A percentile compares a stretch with the other conserved stretches of the same genome.
phyloP scores from a whole-genome alignment of 2,113 vertebrate species.

The Ellobius talpinus region DNA sequence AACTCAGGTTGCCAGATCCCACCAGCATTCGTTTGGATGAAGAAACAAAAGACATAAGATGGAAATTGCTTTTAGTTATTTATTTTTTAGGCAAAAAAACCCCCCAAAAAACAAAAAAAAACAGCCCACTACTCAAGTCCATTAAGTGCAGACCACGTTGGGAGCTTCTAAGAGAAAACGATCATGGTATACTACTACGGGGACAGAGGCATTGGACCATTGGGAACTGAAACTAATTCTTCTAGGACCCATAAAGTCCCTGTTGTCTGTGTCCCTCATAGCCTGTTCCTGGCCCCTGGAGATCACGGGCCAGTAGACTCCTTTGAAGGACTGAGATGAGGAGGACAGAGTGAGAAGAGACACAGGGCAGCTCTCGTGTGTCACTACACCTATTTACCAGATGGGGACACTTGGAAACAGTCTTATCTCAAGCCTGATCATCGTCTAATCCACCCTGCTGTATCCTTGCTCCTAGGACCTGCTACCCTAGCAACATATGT shows the following conservation, averaged over 20 bases:
- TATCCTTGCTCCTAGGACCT: not conserved
- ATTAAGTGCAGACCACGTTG: constrained; percentile 51
- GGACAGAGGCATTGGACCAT: constrained; percentile 22
- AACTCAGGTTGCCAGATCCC: constrained; percentile 88
- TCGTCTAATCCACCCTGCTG: not conserved
- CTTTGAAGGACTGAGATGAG: not conserved
- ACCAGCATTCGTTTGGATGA: constrained; percentile 84
- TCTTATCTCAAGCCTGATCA: not conserved
- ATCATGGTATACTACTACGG: constrained; percentile 18
- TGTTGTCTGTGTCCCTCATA: not conserved
- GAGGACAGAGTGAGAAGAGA: not conserved
- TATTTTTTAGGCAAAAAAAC: not conserved
- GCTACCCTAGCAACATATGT: not conserved
- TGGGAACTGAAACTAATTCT: constrained; percentile 44
- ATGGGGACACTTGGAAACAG: not conserved
- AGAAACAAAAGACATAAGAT: constrained; percentile 83
- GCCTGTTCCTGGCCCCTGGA: not conserved
- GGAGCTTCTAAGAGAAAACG: constrained; percentile 29
- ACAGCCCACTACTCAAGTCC: constrained; percentile 41
- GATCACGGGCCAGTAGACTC: not conserved
- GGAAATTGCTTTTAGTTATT: constrained; percentile 78
- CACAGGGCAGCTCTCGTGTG: not conserved
- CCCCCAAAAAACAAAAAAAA: not conserved
- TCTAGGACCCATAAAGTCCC: not conserved
- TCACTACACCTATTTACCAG: not conserved